Base-by-base conservation (phyloP, 2,113 vertebrate species). In the Salvelinus fontinalis region DNA sequence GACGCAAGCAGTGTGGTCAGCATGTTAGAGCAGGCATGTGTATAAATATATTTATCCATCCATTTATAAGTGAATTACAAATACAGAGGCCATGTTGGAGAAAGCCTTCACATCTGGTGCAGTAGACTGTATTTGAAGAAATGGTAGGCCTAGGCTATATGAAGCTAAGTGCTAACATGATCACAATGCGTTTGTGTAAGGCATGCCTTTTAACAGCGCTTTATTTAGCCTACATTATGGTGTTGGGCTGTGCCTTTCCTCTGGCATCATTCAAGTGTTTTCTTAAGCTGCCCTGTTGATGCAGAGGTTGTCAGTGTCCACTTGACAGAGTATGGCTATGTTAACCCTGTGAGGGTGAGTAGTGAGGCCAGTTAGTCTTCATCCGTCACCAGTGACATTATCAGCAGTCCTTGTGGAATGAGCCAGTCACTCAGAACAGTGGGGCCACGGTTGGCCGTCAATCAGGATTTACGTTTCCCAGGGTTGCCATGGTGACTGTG, bases 401-500 rank as follows among this genome's bases (percentile, higher is more conserved):
- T 91, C 91, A 85, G 83, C 79, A 62, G 70, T 14, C 79, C 84
- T 83, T 81, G 74, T 88, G 84, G 86, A 87, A 85, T 84, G 83
- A 90, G 81, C 86, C 83, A 87, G 83, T 89, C 89, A 78, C 86
- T 89, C 87, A 83, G 86, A 89, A 85, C 85, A 78, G 81, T 79
- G 79, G 81, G 85, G 86, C 85, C 89, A 85, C 88, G 84, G 84
- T 84, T 84, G 81, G 83, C 86, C 85, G 84, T 90, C 88, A 88
- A 87, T 87, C 83, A 89, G 87, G 86, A 89, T 83, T 91, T 88
- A 85, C 83, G 83, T 90, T 90, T 93, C 88, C 80, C 82, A 83
- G 49, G 79, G 92, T 93, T 91, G 79, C 89, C 89, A 90, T 93
- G 89, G 75, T 81, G 44, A 93, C 88, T 76, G 89, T 86, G 84